Conservation (phyloP, 2,797 vertebrate species). For the Poeciliopsis presidionis region DNA sequence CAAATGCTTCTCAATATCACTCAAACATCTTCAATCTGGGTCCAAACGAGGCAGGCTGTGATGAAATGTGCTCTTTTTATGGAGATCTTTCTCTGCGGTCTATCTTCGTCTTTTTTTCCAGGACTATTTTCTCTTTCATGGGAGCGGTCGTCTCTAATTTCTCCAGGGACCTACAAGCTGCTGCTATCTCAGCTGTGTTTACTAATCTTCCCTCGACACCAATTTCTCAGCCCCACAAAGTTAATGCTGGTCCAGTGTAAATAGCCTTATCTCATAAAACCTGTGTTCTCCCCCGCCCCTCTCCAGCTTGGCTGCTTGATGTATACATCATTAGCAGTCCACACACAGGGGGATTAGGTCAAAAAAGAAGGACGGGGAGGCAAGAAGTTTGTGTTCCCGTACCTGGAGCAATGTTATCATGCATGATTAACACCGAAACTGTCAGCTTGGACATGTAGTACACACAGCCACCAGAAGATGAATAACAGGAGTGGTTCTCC, state of each 20-base stretch:
- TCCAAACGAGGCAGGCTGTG: slow-evolving; percentile 49
- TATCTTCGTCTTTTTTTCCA: slow-evolving; percentile 40
- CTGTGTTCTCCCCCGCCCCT: slow-evolving; percentile 59
- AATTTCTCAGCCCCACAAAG: slow-evolving; percentile 74
- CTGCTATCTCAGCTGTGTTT: slow-evolving; percentile 77
- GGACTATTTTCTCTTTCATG: slow-evolving; percentile 60
- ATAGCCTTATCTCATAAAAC: slow-evolving; percentile 81
- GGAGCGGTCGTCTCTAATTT: slow-evolving; percentile 75
- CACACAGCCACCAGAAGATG: neutral
- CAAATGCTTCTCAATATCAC: slow-evolving; percentile 54
- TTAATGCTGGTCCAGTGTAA: slow-evolving; percentile 79
- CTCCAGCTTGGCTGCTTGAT: slow-evolving; percentile 55
- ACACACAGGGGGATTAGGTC: slow-evolving; percentile 48
- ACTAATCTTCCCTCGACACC: slow-evolving; percentile 77
- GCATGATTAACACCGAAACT: slow-evolving; percentile 49
- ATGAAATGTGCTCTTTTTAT: slow-evolving; percentile 61
- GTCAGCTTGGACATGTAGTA: slow-evolving; percentile 29
- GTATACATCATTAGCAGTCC: slow-evolving; percentile 63
- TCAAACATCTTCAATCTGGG: slow-evolving; percentile 44
- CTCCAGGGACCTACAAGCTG: slow-evolving; percentile 74
- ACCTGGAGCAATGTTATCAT: slow-evolving; percentile 33
- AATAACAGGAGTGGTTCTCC: slow-evolving; percentile 32
- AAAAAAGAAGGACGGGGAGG: slow-evolving; percentile 19
- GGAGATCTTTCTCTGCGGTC: slow-evolving; percentile 57
- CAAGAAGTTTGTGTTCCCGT: slow-evolving; percentile 27